Conservation (phyloP, 2,888 invertebrate species). For the Rhingia rostrata region DNA sequence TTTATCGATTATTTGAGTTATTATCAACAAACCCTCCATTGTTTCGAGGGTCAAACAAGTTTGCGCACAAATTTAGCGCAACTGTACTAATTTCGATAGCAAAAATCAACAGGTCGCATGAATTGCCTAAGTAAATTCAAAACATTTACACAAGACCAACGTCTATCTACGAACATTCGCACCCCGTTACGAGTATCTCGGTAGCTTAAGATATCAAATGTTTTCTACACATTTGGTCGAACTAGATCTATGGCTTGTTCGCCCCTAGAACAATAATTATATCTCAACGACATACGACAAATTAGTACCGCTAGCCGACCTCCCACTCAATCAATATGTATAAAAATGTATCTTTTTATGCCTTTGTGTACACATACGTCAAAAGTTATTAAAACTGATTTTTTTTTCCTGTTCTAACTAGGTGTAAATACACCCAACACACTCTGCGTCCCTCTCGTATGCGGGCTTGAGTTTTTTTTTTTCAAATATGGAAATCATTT, state of each 20-base stretch:
- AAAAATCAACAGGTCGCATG: neutral
- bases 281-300: conserved; percentile 61
- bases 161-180: conserved; percentile 15
- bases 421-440: neutral
- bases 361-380: conserved; percentile 27
- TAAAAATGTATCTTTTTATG: conserved; percentile 4
- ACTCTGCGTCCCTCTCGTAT: conserved; percentile 1
- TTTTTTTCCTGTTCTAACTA: conserved; percentile 67
- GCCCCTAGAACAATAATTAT: conserved; percentile 44
- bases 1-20: neutral
- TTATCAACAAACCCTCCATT: neutral
- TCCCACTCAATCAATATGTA: conserved; percentile 65
- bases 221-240: conserved; percentile 28
- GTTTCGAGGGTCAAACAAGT: conserved; percentile 12
- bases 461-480: conserved; percentile 13
- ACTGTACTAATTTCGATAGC: conserved; percentile 40
- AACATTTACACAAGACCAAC: conserved; percentile 57
- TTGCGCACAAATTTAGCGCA: conserved; percentile 46
- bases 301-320: conserved; percentile 70
- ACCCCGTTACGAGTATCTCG: conserved; percentile 54
- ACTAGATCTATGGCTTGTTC: neutral
- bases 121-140: conserved; percentile 47
- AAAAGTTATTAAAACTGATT: conserved; percentile 64
- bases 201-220: conserved; percentile 52
- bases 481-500: conserved; percentile 71